Base-by-base conservation (phyloP, 2,797 vertebrate species). In the Acanthiza pusilla region DNA sequence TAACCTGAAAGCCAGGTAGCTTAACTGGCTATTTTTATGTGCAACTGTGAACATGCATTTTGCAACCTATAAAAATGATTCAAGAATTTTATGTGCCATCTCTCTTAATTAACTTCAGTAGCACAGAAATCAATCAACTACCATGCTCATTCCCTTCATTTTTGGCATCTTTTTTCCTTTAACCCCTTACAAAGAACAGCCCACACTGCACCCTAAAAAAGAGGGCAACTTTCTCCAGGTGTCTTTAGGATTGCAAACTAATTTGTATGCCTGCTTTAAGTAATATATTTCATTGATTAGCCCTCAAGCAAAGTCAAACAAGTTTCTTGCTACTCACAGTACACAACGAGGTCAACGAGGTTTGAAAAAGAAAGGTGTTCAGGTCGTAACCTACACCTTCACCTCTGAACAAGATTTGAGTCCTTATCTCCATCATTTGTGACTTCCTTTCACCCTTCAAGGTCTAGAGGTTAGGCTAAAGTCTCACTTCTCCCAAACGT, bases 261-360 rank as follows among this genome's bases (percentile, higher is more conserved):
- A 62, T 13, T 12, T 29, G 29, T 5, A 15, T 11, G 15, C 34
- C 63, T 34, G 32, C 13, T 81, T 66, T 66, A 78, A 63, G 53
- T 12, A 29, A 21, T 2, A 22, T 1, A 11, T 29, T 36, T 66
- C 48, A 60, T 23, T 1, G 10, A 82, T 30, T 6, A 60, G 50
- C 23, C 81, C 29, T 42, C 45, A 48, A 55, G 47, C 29, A 36
- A 74, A 67, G 53, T 12, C 30, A 71, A 55, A 68, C 29, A 38
- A 38, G 78, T 79, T 82, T 78, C 21, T 78, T 11, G 1, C 30
- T n/a, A 72, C 47, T 55, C 27, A n/a, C 11, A 20, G 10, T 0
- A 19, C 1, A 13, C 23, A 80, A 19, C 1, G 14, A 72, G 32
- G 32, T 32, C 30, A 48, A 15, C 0, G 0, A 70, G 10, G 21